Base-by-base conservation (phyloP, 2,888 invertebrate genomes). In the Eupithecia centaureata region DNA sequence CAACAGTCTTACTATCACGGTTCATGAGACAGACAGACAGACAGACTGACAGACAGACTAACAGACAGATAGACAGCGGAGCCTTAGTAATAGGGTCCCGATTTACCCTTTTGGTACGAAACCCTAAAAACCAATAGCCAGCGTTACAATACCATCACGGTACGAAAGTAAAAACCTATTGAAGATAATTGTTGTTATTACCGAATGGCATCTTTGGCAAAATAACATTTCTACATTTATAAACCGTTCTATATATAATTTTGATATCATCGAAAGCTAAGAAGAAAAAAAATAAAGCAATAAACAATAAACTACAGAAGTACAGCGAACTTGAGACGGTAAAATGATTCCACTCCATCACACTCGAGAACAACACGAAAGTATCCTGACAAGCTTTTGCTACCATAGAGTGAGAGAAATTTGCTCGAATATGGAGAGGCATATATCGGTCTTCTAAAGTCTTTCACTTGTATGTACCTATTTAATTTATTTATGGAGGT, bases 281-380 rank as follows among this genome's bases (percentile, higher is more conserved):
- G n/a, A n/a, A n/a, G n/a, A 32, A 56, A 32, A 56, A 32, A 54
- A 54, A 54, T 54, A 54, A 54, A 28, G 54, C 56, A 2, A 56
- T 56, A 56, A 32, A 56, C 56, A 52, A 42, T 65, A 51, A 7
- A 8, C 18, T 42, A 65, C 22, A 63, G 32, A 42, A n/a, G n/a
- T n/a, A n/a, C n/a, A n/a, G n/a, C 63, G 38, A 57, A 64, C 68
- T 68, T 62, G 52, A 65, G 65, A 61, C 61, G 64, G 56, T 32
- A 58, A 61, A 65, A 59, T 61, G 57, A 68, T 56, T 18, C 61
- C 58, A 65, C 64, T 64, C 58, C 64, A 64, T 64, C 68, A 68
- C 38, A 65, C 65, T 58, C 58, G 25, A 58, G 32, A 52, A 27
- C 22, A 56, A 63, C n/a, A 57, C 38, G n/a, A 30, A 18, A 30